Evolutionary conservation across 2,797 vertebrate genomes (phyloP).

Genomic region (Coregonus ussuriensis): DNA sequence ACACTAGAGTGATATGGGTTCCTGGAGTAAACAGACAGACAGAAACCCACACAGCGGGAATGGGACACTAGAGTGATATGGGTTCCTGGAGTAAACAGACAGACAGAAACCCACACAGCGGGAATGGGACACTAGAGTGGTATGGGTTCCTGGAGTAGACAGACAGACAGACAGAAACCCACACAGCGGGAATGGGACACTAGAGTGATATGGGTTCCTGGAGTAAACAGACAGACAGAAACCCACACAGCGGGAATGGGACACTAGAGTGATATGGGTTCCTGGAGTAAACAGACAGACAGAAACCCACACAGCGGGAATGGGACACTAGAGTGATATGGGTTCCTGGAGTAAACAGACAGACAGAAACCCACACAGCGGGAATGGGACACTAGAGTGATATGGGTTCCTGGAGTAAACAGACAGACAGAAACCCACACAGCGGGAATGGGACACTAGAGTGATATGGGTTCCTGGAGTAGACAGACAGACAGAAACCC

Average conservation of each 20-base stretch:
- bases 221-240: constrained; percentile 73
- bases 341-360: constrained; percentile 73
- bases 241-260: constrained; percentile 88
- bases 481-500: too few relatives aligned
- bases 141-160: too few relatives aligned
- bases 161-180: too few relatives aligned
- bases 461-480: too few relatives aligned
- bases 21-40: too few relatives aligned
- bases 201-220: constrained; percentile 86
- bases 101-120: too few relatives aligned
- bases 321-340: constrained; percentile 87
- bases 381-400: constrained; percentile 90
- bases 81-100: too few relatives aligned
- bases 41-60: too few relatives aligned
- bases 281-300: constrained; percentile 83
- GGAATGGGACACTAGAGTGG: too few relatives aligned
- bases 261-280: constrained; percentile 83
- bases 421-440: not conserved
- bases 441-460: too few relatives aligned
- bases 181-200: constrained; percentile 86
- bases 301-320: constrained; percentile 83
- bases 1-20: too few relatives aligned
- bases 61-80: too few relatives aligned
- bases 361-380: constrained; percentile 76
- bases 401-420: constrained; percentile 77